Percentiles rank a stretch among this genome's conserved stretches.
Evolutionary conservation across 2,888 invertebrate species (phyloP).

Genomic region (Parnassius glacialis): DNA sequence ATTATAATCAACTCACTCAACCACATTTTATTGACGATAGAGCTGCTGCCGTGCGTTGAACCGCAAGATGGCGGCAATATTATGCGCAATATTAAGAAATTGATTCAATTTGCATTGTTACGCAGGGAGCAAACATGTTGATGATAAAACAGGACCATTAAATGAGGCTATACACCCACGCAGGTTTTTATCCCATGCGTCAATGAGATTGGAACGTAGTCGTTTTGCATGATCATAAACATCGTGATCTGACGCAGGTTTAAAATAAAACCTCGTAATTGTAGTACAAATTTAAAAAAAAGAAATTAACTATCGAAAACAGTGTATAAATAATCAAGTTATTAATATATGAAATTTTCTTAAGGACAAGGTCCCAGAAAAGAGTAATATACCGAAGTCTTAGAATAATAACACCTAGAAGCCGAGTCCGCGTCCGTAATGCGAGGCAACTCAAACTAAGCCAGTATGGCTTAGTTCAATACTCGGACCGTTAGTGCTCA

Average conservation of each 20-base stretch:
- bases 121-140: conserved; percentile 17
- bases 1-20: background rate
- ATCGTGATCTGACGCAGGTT: conserved; percentile 9
- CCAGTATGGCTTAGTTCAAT: too few relatives aligned
- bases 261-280: conserved; percentile 2
- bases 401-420: too few relatives aligned
- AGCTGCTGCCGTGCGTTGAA: background rate
- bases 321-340: too few relatives aligned
- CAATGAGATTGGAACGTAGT: conserved; percentile 12
- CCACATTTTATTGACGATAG: background rate
- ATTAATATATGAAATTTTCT: too few relatives aligned
- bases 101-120: conserved; percentile 24
- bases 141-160: conserved; percentile 20
- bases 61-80: conserved; percentile 9
- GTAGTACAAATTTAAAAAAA: too few relatives aligned
- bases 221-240: conserved; percentile 22
- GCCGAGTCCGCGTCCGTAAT: too few relatives aligned
- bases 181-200: conserved; percentile 17
- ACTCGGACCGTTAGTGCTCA: too few relatives aligned
- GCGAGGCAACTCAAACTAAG: too few relatives aligned
- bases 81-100: conserved; percentile 24
- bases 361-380: too few relatives aligned
- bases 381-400: too few relatives aligned
- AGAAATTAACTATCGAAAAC: too few relatives aligned
- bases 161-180: conserved; percentile 20